Base-by-base conservation (phyloP, 1,140 invertebrate genomes). In the Formica selysi region DNA sequence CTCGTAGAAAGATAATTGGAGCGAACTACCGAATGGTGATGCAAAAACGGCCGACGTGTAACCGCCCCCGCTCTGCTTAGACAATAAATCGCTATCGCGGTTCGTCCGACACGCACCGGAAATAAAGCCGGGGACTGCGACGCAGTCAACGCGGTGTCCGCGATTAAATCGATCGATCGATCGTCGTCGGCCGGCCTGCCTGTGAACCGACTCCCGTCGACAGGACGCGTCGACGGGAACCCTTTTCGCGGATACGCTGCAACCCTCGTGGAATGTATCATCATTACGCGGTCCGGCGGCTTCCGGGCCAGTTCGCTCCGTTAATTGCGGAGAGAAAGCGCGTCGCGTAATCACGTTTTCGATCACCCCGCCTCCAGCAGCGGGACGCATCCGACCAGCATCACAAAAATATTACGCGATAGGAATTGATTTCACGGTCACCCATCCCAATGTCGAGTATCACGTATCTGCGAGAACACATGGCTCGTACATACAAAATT, bases 251-350 rank as follows among this genome's bases (percentile, higher is more conserved):
- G 51, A 80, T 86, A 54, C 64, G 59, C 48, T 73, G 51, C 76
- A 61, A 84, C 87, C 87, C 89, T 80, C 83, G 51, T 73, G 89
- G 89, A 91, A 92, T 91, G 89, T 87, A 90, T 91, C 81, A 91
- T 91, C 91, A 91, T 92, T 91, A 91, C 85, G 89, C 85, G 87
- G 87, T 91, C 84, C 88, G 78, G 62, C 67, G 89, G 71, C 84
- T 89, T 83, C 73, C 85, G 73, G 74, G 59, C 86, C 74, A 90
- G 86, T 89, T 85, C 81, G 88, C 86, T 90, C 86, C 89, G 89
- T 90, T 90, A 90, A 90, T 90, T 90, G 88, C 89, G 88, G 79
- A 89, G 89, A 90, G 85, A 89, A 90, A 89, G 76, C 88, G 89
- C 85, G 68, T 80, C 74, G 76, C 79, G 88, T 90, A 89, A 90